Conservation (phyloP, 2,797 vertebrate species). For the Masticophis lateralis region DNA sequence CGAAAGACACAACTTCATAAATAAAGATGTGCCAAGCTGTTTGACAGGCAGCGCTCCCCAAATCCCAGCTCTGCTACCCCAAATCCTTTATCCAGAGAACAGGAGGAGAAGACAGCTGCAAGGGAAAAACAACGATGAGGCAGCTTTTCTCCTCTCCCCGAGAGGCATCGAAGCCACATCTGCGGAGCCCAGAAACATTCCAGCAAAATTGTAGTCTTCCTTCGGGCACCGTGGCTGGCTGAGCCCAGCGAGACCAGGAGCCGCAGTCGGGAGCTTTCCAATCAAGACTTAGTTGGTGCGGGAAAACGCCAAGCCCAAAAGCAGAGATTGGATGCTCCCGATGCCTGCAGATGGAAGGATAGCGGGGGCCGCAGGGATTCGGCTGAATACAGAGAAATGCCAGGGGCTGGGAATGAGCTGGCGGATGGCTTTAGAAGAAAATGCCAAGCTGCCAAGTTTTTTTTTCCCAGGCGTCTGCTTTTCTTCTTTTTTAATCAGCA, state of each 20-base stretch:
- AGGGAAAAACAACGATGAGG: neutral
- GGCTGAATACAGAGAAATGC: neutral
- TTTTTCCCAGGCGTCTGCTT: rapidly evolving
- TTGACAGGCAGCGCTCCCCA: neutral
- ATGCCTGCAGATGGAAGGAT: neutral
- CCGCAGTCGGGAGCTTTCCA: neutral
- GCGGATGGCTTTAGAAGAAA: neutral
- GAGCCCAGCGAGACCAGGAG: neutral
- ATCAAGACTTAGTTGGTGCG: neutral
- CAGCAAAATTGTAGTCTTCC: neutral
- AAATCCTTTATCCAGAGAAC: neutral
- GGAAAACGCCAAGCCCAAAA: neutral
- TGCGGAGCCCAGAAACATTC: no score
- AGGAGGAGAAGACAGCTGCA: neutral
- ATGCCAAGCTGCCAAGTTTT: neutral
- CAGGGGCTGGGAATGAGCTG: neutral
- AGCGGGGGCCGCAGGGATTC: neutral
- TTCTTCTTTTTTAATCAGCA: neutral
- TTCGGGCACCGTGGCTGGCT: neutral
- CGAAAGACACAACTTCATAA: neutral
- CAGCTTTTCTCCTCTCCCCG: neutral
- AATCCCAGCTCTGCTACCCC: neutral
- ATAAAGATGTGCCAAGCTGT: neutral
- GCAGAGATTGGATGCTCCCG: neutral
- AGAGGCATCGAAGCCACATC: neutral